Conservation (phyloP, 2,888 invertebrate species). For the Eupeodes latifasciatus region DNA sequence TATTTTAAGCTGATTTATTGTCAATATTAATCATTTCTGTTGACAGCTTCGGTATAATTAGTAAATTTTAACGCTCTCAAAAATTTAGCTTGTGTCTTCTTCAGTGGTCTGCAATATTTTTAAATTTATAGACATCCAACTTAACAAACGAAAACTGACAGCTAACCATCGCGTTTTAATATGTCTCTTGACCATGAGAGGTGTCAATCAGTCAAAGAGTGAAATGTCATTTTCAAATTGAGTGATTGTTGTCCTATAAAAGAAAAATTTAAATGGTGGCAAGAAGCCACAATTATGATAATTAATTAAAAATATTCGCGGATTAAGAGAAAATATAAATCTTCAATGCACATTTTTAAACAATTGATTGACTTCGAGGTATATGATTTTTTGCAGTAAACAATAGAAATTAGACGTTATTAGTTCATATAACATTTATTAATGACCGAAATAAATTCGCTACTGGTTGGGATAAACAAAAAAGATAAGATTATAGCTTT, state of each 20-base stretch:
- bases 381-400: not conserved
- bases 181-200: conserved; percentile 33
- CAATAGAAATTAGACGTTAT: not conserved
- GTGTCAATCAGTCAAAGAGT: conserved; percentile 23
- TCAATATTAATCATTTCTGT: conserved; percentile 60
- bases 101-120: too few species aligned
- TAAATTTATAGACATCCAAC: too few species aligned
- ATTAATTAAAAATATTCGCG: not conserved
- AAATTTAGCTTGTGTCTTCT: not conserved
- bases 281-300: conserved; percentile 1
- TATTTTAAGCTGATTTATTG: conserved; percentile 3
- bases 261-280: not conserved
- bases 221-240: conserved; percentile 44
- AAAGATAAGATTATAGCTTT: not conserved
- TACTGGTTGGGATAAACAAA: not conserved
- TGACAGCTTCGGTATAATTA: conserved; percentile 61
- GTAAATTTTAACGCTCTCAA: conserved; percentile 43
- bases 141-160: not conserved
- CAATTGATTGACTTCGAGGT: not conserved
- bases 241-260: not conserved
- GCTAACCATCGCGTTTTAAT: conserved; percentile 19
- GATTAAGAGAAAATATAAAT: not conserved
- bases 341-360: not conserved
- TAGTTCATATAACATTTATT: not conserved
- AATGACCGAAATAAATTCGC: conserved; percentile 22